These are phyloP conservation scores for Brachyalestes nurse DNA, from an alignment of 2,797 vertebrate species.

Conservation along the genomic window DNA sequence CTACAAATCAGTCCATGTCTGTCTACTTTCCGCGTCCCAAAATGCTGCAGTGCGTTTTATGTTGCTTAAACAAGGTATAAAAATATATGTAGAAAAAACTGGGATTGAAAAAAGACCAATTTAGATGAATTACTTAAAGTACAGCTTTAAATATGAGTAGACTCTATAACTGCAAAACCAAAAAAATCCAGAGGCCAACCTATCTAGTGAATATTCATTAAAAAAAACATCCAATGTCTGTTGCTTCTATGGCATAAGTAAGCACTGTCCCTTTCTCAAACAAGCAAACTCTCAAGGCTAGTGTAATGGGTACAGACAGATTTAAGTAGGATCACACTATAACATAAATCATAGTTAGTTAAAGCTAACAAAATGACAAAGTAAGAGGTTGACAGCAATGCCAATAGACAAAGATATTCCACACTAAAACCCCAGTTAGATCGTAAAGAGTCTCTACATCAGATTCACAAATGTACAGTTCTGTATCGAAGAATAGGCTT, in stretches of 20 bases:
- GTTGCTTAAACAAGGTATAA: not conserved
- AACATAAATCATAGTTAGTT: slow-evolving; percentile 25
- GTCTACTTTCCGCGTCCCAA: not conserved
- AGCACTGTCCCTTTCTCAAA: slow-evolving; percentile 5
- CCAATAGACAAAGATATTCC: not conserved
- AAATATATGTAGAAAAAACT: not conserved
- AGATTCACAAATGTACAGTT: slow-evolving; percentile 1
- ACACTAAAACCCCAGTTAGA: not conserved
- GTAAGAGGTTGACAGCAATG: slow-evolving; percentile 10
- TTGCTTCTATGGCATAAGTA: not conserved
- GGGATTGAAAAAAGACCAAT: not conserved
- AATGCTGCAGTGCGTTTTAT: not conserved
- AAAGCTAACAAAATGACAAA: not conserved
- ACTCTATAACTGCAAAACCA: not conserved
- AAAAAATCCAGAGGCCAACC: not conserved
- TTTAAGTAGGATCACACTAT: not conserved
- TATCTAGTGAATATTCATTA: not conserved
- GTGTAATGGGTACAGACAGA: not conserved
- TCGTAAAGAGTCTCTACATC: slow-evolving; percentile 17
- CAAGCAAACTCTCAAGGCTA: not conserved
- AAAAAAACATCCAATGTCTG: not conserved
- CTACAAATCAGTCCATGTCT: not conserved
- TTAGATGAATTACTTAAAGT: not conserved
- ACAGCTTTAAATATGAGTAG: not conserved
- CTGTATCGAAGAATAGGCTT: slow-evolving; percentile 9